A percentile compares a stretch with the other conserved stretches of the same genome.
phyloP scores from a whole-genome alignment of 2,797 vertebrate species.

The Smutsia gigantea region DNA sequence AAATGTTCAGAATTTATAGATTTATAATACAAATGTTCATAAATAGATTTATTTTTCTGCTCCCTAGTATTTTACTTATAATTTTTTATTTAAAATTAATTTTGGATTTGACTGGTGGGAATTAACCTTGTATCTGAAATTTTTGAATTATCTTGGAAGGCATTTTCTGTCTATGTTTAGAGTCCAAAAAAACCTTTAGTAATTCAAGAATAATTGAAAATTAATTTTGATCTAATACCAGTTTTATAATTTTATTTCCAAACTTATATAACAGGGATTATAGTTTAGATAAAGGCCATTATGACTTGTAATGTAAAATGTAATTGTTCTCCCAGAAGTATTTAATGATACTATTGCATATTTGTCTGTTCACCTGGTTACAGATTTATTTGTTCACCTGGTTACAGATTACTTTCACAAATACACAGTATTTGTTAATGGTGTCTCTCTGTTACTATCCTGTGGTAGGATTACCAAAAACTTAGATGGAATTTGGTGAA shows the following conservation, averaged over 20 bases:
- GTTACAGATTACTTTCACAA: neutral
- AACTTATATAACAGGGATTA: neutral
- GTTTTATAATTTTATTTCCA: constrained; percentile 30
- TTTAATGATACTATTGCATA: neutral
- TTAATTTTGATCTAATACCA: constrained; percentile 19
- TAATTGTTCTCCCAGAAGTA: neutral
- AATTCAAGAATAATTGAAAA: constrained; percentile 48
- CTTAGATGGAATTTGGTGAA: constrained; percentile 36
- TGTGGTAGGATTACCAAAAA: neutral
- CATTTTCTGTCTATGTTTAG: constrained; percentile 37
- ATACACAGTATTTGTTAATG: constrained; percentile 15
- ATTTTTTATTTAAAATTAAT: constrained; percentile 32
- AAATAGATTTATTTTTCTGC: neutral
- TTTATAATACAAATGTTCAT: neutral
- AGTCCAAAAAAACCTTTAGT: neutral
- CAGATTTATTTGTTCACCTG: neutral
- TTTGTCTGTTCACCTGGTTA: neutral
- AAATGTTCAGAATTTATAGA: constrained; percentile 21
- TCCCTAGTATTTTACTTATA: neutral
- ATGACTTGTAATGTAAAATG: neutral
- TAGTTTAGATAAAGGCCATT: neutral
- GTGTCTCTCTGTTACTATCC: neutral
- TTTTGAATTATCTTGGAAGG: neutral
- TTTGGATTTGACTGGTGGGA: neutral
- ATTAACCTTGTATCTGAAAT: neutral